Base-by-base conservation (phyloP, 2,113 vertebrate genomes). In the Geothlypis trichas region DNA sequence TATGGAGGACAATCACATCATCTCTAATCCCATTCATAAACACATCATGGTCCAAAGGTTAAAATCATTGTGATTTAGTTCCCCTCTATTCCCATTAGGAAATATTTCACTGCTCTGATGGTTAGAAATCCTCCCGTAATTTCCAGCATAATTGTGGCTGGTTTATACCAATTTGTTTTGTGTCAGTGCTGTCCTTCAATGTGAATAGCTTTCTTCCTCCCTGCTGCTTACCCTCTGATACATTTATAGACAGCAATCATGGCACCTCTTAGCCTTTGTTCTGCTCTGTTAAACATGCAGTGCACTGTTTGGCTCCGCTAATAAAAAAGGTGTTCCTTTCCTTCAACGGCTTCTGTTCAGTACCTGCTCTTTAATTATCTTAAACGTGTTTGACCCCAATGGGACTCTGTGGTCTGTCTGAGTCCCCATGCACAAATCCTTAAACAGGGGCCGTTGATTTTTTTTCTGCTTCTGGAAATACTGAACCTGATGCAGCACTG, bases 11-110 rank as follows among this genome's bases (percentile, higher is more conserved):
- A 93, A 86, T 72, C 84, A 72, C 77, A 72, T 77, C 11, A 57
- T 41, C 76, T 81, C 57, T 95, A 95, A 97, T 97, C 89, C n/a
- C 52, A 81, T 96, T 91, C 86, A 89, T 84, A 92, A 95, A 79
- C 73, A 87, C 35, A 57, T 65, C 44, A 68, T 9, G 4, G 13
- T 93, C n/a, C 23, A 49, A 68, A 87, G 35, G 35, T 72, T 78
- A 90, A 74, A 90, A 74, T 81, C 23, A 35, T 20, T 78, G 57
- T 67, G 72, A 71, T 77, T 94, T 94, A 59, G 46, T 65, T 81
- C 15, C 33, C 11, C 14, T 9, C 47, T 31, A 4, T 80, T 77
- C 30, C 79, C 71, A 11, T 51, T 69, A 77, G 59, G 41, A 90
- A 93, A 80, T 86, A 71, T 58, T 88, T 93, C 79, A 46, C 39